Evolutionary conservation across 2,797 vertebrate species (phyloP).

Genomic region (Premnoplex brunnescens): DNA sequence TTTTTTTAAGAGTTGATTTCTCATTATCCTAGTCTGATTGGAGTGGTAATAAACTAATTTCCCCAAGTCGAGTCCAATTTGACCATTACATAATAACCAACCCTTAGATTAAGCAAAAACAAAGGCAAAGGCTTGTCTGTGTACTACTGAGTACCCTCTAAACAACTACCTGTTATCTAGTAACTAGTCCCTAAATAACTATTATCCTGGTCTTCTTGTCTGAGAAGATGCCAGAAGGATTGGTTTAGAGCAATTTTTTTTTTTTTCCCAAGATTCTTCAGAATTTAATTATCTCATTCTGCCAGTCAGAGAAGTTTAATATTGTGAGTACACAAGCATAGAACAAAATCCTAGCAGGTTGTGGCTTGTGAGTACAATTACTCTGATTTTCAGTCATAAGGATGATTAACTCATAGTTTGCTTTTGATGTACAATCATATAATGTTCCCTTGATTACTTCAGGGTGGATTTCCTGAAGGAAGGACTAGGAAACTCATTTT

Average conservation of each 20-base stretch:
- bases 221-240: neutral
- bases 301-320: neutral
- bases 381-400: neutral
- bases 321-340: rapidly evolving
- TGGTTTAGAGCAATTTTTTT: neutral
- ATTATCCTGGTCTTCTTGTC: neutral
- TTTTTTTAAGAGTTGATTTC: neutral
- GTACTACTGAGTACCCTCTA: neutral
- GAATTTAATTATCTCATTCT: neutral
- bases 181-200: neutral
- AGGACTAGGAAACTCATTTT: neutral
- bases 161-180: neutral
- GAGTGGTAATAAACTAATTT: neutral
- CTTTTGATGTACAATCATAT: neutral
- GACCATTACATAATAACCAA: neutral
- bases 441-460: neutral
- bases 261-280: neutral
- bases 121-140: neutral
- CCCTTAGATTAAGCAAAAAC: neutral
- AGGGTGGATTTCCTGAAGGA: neutral
- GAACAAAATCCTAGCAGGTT: neutral
- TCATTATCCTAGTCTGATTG: no score
- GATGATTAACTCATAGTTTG: neutral
- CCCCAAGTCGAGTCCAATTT: neutral
- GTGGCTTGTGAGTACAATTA: neutral